phyloP scores from a whole-genome alignment of 2,888 invertebrate species.

The Portevinia maculata region DNA sequence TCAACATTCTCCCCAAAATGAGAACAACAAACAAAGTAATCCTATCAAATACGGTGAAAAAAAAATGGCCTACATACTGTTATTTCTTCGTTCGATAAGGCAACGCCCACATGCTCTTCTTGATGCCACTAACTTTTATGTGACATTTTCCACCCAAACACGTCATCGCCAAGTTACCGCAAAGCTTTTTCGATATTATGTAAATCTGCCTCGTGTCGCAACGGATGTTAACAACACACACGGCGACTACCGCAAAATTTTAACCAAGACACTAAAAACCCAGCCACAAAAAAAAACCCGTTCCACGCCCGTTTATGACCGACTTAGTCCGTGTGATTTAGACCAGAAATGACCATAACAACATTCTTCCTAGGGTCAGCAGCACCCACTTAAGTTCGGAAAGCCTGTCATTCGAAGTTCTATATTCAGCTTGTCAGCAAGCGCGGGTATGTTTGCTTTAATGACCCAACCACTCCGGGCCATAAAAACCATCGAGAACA shows the following conservation, averaged over 20 bases:
- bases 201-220: conserved; percentile 39
- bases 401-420: conserved; percentile 41
- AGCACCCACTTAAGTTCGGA: conserved; percentile 25
- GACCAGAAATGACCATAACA: conserved; percentile 48
- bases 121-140: conserved; percentile 24
- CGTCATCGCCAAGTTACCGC: not conserved
- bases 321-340: conserved; percentile 44
- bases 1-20: too few relatives aligned
- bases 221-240: conserved; percentile 34
- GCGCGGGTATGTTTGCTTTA: conserved; percentile 49
- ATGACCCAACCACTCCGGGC: conserved; percentile 45
- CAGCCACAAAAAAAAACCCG: conserved; percentile 23
- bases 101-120: not conserved
- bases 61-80: too few relatives aligned
- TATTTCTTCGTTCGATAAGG: too few relatives aligned
- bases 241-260: conserved; percentile 26
- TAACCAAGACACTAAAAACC: conserved; percentile 22
- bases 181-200: conserved; percentile 46
- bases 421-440: conserved; percentile 18
- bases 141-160: conserved; percentile 9
- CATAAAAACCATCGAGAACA: conserved; percentile 49
- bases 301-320: conserved; percentile 43
- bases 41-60: too few relatives aligned
- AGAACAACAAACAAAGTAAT: too few relatives aligned
- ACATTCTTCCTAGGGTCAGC: not conserved